Evolutionary conservation across 2,888 invertebrate species (phyloP).

Genomic region (Ophioninae sp.): DNA sequence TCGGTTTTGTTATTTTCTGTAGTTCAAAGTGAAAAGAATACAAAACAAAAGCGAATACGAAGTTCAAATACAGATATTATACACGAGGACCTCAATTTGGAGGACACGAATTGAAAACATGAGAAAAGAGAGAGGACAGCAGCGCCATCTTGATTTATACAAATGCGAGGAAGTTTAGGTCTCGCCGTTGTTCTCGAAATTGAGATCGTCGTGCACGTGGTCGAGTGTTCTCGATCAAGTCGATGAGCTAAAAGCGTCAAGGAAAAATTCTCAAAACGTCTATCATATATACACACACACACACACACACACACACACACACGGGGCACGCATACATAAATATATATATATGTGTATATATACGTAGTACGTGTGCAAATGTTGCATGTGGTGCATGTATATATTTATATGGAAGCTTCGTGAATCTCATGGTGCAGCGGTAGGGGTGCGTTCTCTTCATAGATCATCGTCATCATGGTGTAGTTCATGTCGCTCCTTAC

Average conservation of each 20-base stretch:
- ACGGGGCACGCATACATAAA: too few relatives aligned
- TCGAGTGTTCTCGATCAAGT: neutral
- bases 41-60: neutral
- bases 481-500: conserved; percentile 82
- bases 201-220: neutral
- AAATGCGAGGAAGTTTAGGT: neutral
- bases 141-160: neutral
- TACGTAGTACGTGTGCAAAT: neutral
- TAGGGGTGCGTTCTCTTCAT: conserved; percentile 88
- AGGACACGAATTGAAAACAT: neutral
- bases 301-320: too few relatives aligned
- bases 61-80: neutral
- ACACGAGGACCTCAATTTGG: neutral
- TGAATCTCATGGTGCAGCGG: conserved; percentile 81
- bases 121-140: too few relatives aligned
- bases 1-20: neutral
- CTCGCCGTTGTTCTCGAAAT: neutral
- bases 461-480: conserved; percentile 85
- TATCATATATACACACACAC: too few relatives aligned
- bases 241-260: neutral
- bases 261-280: neutral
- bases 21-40: too few relatives aligned
- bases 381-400: neutral
- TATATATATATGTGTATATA: neutral
- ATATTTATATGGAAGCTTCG: neutral